Conservation (phyloP, 2,888 invertebrate species). For the Drosophila trichaetosa region DNA sequence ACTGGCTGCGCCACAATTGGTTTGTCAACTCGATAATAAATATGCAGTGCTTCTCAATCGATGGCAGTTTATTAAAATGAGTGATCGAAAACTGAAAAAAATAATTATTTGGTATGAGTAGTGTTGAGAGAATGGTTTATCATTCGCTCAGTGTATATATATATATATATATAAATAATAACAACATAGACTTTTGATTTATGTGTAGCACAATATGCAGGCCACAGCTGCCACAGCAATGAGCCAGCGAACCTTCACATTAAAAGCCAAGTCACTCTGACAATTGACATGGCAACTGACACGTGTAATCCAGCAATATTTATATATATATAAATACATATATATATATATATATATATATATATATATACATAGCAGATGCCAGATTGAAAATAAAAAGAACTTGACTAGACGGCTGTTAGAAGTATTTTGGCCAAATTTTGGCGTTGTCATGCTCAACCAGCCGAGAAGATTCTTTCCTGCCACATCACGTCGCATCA, state of each 20-base stretch:
- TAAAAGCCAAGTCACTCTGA: constrained; percentile 57
- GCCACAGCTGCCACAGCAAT: constrained; percentile 10
- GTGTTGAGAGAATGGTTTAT: background rate
- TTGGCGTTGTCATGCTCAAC: constrained; percentile 70
- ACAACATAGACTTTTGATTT: constrained; percentile 31
- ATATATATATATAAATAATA: background rate
- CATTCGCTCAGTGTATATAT: background rate
- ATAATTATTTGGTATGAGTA: background rate
- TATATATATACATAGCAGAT: background rate
- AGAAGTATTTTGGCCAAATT: constrained; percentile 10
- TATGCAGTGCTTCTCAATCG: constrained; percentile 12
- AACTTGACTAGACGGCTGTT: constrained; percentile 55
- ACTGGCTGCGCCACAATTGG: constrained; percentile 7
- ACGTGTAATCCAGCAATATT: constrained; percentile 69
- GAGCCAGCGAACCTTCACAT: constrained; percentile 20
- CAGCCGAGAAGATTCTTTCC: constrained; percentile 49
- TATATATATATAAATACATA: constrained; percentile 7
- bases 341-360: background rate
- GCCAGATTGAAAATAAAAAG: constrained; percentile 16
- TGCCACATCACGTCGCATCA: constrained; percentile 73
- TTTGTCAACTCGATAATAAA: constrained; percentile 13
- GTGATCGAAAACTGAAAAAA: background rate
- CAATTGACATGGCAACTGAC: constrained; percentile 78
- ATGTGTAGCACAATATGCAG: constrained; percentile 10
- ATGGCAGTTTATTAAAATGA: constrained; percentile 6